These are phyloP conservation scores for Phoeniculus purpureus DNA, from an alignment of 2,797 vertebrate species.

Conservation along the genomic window DNA sequence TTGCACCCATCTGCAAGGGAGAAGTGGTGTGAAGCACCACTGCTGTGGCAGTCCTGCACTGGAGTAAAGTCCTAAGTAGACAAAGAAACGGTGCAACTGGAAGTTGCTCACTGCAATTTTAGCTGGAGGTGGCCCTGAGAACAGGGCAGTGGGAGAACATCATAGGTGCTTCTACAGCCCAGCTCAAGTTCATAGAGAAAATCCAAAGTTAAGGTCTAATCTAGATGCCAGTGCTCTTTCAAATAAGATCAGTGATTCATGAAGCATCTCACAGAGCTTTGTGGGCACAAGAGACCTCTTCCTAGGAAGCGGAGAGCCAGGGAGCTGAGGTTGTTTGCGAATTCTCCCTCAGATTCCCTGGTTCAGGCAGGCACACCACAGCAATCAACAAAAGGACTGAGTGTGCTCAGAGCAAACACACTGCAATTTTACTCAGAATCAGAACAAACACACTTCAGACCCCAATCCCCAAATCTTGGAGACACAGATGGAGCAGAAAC, in stretches of 20 bases:
- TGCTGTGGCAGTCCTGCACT: neutral
- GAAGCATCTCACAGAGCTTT: neutral
- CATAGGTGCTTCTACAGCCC: neutral
- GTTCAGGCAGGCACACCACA: neutral
- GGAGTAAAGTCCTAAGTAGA: neutral
- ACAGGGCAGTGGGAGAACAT: accelerated
- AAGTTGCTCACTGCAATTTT: neutral
- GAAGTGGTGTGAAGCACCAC: accelerated
- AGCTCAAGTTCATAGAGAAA: accelerated
- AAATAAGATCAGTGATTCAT: neutral
- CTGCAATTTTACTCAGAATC: neutral
- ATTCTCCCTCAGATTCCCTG: neutral
- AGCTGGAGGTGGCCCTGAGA: neutral
- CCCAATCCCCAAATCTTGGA: neutral
- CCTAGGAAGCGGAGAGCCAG: neutral
- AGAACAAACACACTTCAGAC: constrained; percentile 17
- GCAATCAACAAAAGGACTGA: neutral
- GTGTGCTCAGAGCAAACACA: neutral
- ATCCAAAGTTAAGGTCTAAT: neutral
- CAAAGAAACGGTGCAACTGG: neutral
- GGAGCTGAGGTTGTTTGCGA: neutral
- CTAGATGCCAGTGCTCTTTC: neutral
- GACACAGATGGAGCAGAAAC: neutral
- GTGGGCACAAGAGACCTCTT: neutral
- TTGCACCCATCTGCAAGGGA: neutral